Percentiles rank a stretch among this genome's conserved stretches.
Evolutionary conservation across 2,888 invertebrate species (phyloP).

Genomic region (Caenorhabditis sp.): DNA sequence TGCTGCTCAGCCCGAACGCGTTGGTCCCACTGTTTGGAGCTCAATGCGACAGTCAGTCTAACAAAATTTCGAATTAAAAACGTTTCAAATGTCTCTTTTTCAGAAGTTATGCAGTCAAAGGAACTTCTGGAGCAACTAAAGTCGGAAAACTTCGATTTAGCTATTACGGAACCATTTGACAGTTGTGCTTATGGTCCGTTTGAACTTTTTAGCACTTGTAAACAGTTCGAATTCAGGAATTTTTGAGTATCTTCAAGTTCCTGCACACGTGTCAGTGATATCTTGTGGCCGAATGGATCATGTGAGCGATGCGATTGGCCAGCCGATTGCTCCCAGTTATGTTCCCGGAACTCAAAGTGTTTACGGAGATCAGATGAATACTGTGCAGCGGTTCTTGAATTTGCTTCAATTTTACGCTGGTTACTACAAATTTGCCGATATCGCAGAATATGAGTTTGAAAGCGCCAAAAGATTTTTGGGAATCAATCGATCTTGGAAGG

Average conservation of each 20-base stretch:
- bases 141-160: conserved; percentile 38
- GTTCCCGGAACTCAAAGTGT: conserved; percentile 41
- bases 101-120: conserved; percentile 34
- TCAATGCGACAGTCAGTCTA: conserved; percentile 38
- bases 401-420: conserved; percentile 21
- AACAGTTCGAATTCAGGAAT: conserved; percentile 11
- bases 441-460: conserved; percentile 38
- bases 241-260: conserved; percentile 42
- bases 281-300: conserved; percentile 45
- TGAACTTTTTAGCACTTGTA: no score
- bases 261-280: conserved; percentile 31
- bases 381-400: conserved; percentile 33
- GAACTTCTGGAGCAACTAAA: conserved; percentile 27
- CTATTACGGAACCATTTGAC: conserved; percentile 42
- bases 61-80: background rate
- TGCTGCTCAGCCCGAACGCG: background rate
- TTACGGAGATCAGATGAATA: conserved; percentile 31
- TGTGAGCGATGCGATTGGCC: conserved; percentile 33
- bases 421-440: conserved; percentile 17
- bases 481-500: conserved; percentile 37
- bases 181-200: conserved; percentile 31
- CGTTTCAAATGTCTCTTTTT: conserved; percentile 1
- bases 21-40: conserved; percentile 17
- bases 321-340: conserved; percentile 44
- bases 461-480: conserved; percentile 10